Evolutionary conservation across 2,888 invertebrate species (phyloP).

Genomic region (Eupithecia subumbrata): DNA sequence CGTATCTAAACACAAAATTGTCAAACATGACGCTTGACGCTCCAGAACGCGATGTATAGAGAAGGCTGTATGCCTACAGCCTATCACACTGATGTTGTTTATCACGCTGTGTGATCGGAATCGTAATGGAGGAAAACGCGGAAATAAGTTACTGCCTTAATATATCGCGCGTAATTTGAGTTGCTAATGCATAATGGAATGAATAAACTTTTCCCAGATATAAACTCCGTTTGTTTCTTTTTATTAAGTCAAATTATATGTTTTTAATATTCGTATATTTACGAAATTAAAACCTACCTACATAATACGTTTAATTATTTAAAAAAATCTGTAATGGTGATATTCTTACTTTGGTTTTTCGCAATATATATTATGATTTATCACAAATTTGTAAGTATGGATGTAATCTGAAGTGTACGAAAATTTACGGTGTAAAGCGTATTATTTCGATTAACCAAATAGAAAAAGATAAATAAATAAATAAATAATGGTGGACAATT

Average conservation of each 20-base stretch:
- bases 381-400: neutral
- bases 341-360: neutral
- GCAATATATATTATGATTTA: neutral
- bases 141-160: conserved; percentile 31
- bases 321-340: neutral
- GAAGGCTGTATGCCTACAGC: conserved; percentile 1
- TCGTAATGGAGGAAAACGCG: conserved; percentile 34
- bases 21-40: neutral
- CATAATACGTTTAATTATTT: neutral
- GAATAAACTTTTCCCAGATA: neutral
- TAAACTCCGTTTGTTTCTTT: neutral
- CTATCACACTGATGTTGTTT: conserved; percentile 41
- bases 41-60: neutral
- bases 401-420: neutral
- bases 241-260: neutral
- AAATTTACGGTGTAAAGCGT: neutral
- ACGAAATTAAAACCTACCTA: neutral
- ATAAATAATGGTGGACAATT: no score
- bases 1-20: neutral
- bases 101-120: conserved; percentile 37
- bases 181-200: conserved; percentile 13
- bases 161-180: conserved; percentile 8
- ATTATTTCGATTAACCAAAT: neutral
- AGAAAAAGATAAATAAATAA: no score
- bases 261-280: neutral